These are phyloP conservation scores for Metalampra italica DNA, from an alignment of 2,888 invertebrate species.

Conservation along the genomic window DNA sequence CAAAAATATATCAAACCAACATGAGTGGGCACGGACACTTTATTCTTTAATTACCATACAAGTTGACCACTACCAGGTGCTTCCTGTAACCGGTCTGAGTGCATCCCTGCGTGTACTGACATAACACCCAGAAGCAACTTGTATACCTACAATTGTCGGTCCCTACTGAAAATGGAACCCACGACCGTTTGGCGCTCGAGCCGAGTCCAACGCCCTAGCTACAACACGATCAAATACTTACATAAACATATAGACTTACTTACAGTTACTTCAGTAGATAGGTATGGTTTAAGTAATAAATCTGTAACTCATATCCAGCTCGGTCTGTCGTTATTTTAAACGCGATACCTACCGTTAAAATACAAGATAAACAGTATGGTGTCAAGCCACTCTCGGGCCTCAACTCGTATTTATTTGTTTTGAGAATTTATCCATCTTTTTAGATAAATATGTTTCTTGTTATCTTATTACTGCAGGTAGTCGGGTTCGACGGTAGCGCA, in stretches of 20 bases:
- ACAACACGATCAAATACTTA: background rate
- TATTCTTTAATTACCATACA: no score
- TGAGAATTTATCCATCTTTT: conserved; percentile 43
- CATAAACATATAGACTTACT: no score
- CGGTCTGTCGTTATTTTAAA: conserved; percentile 12
- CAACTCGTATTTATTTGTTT: conserved; percentile 47
- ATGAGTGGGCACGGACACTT: no score
- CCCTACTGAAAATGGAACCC: no score
- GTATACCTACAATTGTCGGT: no score
- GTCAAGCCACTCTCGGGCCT: conserved; percentile 48
- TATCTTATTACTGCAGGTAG: conserved; percentile 35
- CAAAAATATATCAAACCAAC: no score
- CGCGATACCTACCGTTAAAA: conserved; percentile 40
- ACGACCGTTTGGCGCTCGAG: no score
- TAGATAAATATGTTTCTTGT: conserved; percentile 55
- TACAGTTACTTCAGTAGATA: background rate
- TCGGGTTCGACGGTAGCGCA: background rate
- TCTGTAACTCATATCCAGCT: conserved; percentile 6
- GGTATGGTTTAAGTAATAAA: conserved; percentile 1
- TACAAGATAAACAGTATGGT: conserved; percentile 56
- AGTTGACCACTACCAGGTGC: no score
- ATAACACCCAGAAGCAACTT: no score
- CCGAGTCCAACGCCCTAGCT: no score
- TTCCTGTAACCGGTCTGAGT: no score
- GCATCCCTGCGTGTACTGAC: no score